Conservation (phyloP, 2,888 invertebrate genomes). For the Trachelus stipa region DNA sequence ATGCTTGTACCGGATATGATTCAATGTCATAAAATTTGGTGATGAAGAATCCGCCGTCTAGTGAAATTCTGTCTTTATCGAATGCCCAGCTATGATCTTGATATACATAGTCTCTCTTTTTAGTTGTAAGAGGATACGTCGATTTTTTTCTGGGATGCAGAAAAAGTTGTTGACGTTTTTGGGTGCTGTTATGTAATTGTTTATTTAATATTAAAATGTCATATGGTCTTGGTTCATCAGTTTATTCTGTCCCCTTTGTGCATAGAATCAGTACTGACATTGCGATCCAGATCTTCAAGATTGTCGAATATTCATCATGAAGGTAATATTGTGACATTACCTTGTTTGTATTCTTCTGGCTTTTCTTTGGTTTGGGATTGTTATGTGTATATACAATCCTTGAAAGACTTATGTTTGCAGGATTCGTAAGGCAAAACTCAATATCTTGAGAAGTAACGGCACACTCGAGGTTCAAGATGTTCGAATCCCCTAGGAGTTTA, state of each 20-base stretch:
- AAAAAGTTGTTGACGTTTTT: not conserved
- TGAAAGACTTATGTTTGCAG: not conserved
- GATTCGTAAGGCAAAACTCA: not conserved
- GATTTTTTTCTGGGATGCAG: not conserved
- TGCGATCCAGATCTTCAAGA: not conserved
- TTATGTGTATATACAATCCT: not conserved
- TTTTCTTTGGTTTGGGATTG: not conserved
- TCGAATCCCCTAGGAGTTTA: slow-evolving; percentile 73
- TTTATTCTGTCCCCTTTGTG: not conserved
- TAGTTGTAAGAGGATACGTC: not conserved
- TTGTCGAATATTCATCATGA: not conserved
- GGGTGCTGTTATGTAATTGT: not conserved
- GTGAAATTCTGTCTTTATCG: not conserved
- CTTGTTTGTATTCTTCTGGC: not conserved
- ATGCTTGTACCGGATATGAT: not conserved
- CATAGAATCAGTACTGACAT: not conserved
- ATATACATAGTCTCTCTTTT: not conserved
- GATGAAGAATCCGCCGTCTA: not conserved
- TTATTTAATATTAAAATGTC: not conserved
- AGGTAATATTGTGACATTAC: not conserved
- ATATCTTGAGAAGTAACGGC: slow-evolving; percentile 4
- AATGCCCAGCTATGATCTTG: not conserved
- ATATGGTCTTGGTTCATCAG: not conserved
- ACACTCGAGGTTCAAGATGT: slow-evolving; percentile 65
- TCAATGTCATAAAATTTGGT: not conserved